Base-by-base conservation (phyloP, 2,113 vertebrate species). In the Tonatia bakeri region DNA sequence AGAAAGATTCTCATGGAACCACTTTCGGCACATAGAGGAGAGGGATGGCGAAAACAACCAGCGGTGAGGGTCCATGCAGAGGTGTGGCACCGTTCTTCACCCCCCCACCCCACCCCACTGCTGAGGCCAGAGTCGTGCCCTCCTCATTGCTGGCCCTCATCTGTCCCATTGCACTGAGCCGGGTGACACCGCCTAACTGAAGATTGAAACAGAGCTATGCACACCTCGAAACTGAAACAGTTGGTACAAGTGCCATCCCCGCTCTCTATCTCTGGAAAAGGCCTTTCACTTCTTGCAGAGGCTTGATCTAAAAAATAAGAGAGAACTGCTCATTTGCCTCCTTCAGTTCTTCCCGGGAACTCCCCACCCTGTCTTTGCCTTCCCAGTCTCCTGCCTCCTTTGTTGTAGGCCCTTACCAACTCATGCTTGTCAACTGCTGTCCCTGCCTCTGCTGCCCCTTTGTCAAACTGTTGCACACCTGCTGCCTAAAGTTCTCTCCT, bases 351-450 rank as follows among this genome's bases (percentile, higher is more conserved):
- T 65, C 31, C 33, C 69, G 28, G 33, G 26, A 45, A 65, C 65
- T 38, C 52, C 38, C 61, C 43, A 33, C 0, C 33, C 8, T 77
- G 7, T 50, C 24, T 20, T 45, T 47, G 43, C 38, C 43, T 85
- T 81, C 26, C 33, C 12, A 14, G 26, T 87, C 17, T 31, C 1
- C 43, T 50, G n/a, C 19, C 24, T 36, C 84, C 64, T 77, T 73
- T 11, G 24, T 79, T 76, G 20, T 22, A 52, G 59, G 61, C 22
- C 22, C 4, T 67, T 33, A 26, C 65, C 43, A 38, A 3, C 20
- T 33, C n/a, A 43, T n/a, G 87, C 89, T 98, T 98, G 96, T 96
- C 89, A 26, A 3, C 45, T 67, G 33, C 20, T 76, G 59, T 33
- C 64, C 33, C 24, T 83, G 61, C 40, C 77, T 77, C 38, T 22